Evolutionary conservation across 2,113 vertebrate species (phyloP), one percentile per base, ranked within the genome.

Genomic region (Sturnus vulgaris): DNA sequence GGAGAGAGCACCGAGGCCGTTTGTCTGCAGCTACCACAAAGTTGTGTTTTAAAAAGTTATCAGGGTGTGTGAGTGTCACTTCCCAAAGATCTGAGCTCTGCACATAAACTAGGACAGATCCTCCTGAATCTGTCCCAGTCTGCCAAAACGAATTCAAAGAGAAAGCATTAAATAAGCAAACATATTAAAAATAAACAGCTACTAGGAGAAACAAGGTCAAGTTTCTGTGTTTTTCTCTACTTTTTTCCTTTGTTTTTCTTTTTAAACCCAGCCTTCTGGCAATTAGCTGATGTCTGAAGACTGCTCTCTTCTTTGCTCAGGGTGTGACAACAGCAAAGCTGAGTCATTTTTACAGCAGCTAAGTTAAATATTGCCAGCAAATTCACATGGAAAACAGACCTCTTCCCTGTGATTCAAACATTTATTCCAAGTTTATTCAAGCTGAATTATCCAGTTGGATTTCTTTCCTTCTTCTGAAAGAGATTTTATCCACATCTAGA

Each of bases 291-390:
- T 86, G 63, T 73, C 88, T 94, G 46, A 92, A 88, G 68, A 84
- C 72, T 80, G 53, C 75, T 95, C 87, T 90, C 80, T 83, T 93
- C 82, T 84, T 90, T 9, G 0, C 79, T 82, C 84, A 94, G 96
- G 91, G 83, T 72, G 68, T 93, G 96, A 95, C 93, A 86, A 80
- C 81, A 86, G 86, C 66, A 94, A 86, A 95, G 90, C 78, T 91
- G 92, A 90, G 80, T 81, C 89, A 88, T 82, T 95, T 88, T 91
- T 91, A 89, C 37, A 94, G 92, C 88, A 94, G 92, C 84, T 49
- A 59, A 93, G 79, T 57, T 37, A 92, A 95, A 95, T 56, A 90
- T 4, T 76, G 88, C 77, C 91, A 88, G 66, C 76, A 71, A 57
- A 30, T 59, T 90, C 79, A 64, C 83, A 61, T 42, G 3, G 59